Percentiles rank a stretch among this genome's conserved stretches.
These are phyloP conservation scores for Thymelicus sylvestris DNA, from an alignment of 2,888 invertebrate genomes.

Conservation along the genomic window DNA sequence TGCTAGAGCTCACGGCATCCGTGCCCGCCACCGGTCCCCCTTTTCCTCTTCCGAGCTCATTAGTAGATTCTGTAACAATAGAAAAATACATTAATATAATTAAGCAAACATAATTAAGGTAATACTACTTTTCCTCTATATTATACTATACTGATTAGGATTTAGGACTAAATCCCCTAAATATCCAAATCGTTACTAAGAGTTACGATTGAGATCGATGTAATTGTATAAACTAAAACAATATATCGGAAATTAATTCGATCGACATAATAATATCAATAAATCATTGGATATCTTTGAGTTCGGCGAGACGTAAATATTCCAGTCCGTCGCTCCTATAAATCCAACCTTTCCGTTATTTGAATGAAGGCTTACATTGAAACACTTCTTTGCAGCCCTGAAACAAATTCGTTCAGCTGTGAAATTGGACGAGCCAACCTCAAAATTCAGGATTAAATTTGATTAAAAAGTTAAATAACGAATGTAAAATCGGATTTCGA, in stretches of 20 bases:
- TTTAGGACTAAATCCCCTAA: no score
- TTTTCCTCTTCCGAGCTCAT: constrained; percentile 59
- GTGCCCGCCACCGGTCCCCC: constrained; percentile 58
- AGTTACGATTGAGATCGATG: background rate
- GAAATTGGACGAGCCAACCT: constrained; percentile 76
- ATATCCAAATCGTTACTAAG: background rate
- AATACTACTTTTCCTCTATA: background rate
- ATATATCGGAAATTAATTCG: background rate
- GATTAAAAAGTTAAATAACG: constrained; percentile 77
- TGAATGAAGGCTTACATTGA: constrained; percentile 74
- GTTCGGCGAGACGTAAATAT: constrained; percentile 67
- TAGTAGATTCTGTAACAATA: constrained; percentile 69
- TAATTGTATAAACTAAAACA: background rate
- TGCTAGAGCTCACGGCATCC: constrained; percentile 77
- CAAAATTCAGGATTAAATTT: constrained; percentile 75
- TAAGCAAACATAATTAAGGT: background rate
- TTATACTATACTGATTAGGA: no score
- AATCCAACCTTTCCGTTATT: constrained; percentile 71
- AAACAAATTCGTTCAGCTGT: constrained; percentile 77
- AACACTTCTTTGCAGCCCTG: constrained; percentile 73
- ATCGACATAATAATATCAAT: constrained; percentile 48
- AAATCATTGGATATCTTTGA: constrained; percentile 55
- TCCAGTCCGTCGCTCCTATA: constrained; percentile 60
- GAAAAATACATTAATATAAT: constrained; percentile 27
- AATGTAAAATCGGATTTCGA: constrained; percentile 64